Evolutionary conservation across 2,888 invertebrate genomes (phyloP), one percentile per base, ranked within the genome.

Genomic region (Ormyrus pomaceus): DNA sequence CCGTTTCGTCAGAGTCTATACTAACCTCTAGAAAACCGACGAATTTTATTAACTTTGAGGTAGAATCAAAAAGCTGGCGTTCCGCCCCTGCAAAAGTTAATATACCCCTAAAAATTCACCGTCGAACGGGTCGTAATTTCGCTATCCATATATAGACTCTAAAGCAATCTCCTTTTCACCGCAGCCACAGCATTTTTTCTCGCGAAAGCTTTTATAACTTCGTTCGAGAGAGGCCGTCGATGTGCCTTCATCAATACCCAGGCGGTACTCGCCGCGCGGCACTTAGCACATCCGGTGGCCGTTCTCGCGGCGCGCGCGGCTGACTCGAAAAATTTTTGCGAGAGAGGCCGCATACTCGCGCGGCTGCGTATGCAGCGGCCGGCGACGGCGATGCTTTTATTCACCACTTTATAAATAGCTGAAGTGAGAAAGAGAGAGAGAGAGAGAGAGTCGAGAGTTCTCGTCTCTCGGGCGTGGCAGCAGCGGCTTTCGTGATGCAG

Each of bases 331-430:
- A 34, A 34, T 34, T 34, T 34, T 34, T 34, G 34, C 34, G 34
- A 2, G 34, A 34, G 34, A 34, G 34, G 34, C 3, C 34, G 34
- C 34, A 34, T 34, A 3, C 34, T 34, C 34, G 34, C 34, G 34
- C 2, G 34, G 34, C 34, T 34, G 34, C 48, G 48, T 46, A 50
- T 51, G 65, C 50, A 13, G 78, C 79, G 75, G 81, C 34, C 34
- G 34, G 82, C 77, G 75, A 78, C 83, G 70, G 79, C 75, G 34
- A 34, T 3, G 84, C 84, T 86, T 86, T 86, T 86, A 85, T 85
- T 87, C 86, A 81, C 86, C 85, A 85, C 79, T 86, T 87, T 87
- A 87, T 87, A 87, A 87, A 87, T 84, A 87, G 84, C 82, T 79
- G 73, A 62, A 64, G 48, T 10, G 55, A 34, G 62, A 70, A 70